Evolutionary conservation across 2,113 vertebrate species (phyloP).

Genomic region (Pionites leucogaster): DNA sequence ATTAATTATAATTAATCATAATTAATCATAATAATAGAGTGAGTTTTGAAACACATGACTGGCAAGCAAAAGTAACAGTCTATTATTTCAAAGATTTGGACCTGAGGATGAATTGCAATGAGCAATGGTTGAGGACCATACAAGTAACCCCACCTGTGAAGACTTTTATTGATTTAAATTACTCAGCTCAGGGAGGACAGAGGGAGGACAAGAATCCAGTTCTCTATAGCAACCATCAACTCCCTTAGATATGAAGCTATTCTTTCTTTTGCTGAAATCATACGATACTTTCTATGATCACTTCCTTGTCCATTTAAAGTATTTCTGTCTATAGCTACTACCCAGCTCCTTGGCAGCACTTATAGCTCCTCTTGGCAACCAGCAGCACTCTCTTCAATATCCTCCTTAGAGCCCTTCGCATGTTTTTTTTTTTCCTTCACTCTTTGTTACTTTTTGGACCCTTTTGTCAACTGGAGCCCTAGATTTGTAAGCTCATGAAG

Average conservation of each 20-base stretch:
- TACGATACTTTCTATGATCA: not conserved
- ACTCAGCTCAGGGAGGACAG: not conserved
- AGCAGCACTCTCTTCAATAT: not conserved
- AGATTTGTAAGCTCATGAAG: not conserved
- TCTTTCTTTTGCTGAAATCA: not conserved
- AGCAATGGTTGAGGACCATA: not conserved
- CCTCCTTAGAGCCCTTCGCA: not conserved
- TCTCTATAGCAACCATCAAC: slow-evolving; percentile 23
- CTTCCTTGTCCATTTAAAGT: not conserved
- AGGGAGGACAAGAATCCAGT: not conserved
- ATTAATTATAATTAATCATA: not conserved
- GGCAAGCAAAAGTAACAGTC: not conserved
- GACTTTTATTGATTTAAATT: not conserved
- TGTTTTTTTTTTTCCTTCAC: not conserved
- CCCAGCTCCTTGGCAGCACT: not conserved
- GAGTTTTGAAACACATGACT: not conserved
- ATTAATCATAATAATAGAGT: not conserved
- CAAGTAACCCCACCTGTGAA: not conserved
- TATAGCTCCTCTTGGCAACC: not conserved
- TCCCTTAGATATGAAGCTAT: not conserved
- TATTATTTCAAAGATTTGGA: slow-evolving; percentile 2
- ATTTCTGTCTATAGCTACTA: not conserved
- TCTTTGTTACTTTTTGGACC: not conserved
- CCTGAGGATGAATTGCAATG: not conserved
- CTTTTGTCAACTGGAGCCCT: not conserved